phyloP scores from a whole-genome alignment of 2,797 vertebrate genomes.

The Pempheris klunzingeri region DNA sequence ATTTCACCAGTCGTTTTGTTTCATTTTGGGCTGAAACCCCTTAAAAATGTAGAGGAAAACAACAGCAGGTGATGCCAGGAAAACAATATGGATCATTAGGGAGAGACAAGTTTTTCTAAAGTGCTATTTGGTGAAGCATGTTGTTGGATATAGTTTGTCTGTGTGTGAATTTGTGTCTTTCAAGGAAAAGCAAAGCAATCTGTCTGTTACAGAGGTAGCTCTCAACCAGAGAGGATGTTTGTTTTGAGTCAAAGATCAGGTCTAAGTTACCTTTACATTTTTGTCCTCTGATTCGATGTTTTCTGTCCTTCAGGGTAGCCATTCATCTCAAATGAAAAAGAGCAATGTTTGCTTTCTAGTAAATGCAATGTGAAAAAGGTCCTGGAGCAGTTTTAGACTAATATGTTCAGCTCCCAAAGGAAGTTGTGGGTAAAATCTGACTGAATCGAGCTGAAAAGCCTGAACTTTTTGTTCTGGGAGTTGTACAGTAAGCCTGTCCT shows the following conservation, averaged over 20 bases:
- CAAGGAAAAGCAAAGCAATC: conserved; percentile 16
- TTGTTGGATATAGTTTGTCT: conserved; percentile 59
- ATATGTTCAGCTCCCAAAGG: conserved; percentile 15
- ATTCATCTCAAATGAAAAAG: conserved; percentile 35
- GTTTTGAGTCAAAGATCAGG: conserved; percentile 30
- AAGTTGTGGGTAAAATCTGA: conserved; percentile 13
- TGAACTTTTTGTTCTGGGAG: conserved; percentile 36
- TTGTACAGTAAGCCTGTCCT: conserved; percentile 67
- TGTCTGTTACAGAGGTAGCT: conserved; percentile 23
- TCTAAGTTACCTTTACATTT: conserved; percentile 41
- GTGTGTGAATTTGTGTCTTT: conserved; percentile 63
- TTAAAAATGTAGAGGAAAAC: conserved; percentile 13
- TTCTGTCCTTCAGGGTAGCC: conserved; percentile 45
- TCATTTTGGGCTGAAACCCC: conserved; percentile 46
- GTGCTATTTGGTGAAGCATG: conserved; percentile 68
- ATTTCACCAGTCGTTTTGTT: conserved; percentile 2
- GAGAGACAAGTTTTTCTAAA: conserved; percentile 45
- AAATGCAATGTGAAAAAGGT: conserved; percentile 24
- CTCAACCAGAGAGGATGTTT: conserved; percentile 38
- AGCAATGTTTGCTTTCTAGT: conserved; percentile 32
- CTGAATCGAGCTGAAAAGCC: conserved; percentile 21
- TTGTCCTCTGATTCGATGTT: conserved; percentile 39
- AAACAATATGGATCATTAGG: conserved; percentile 34
- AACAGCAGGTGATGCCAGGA: conserved; percentile 30
- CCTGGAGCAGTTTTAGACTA: conserved; percentile 10